Evolutionary conservation across 1,140 invertebrate genomes (phyloP).

Genomic region (Pachypeltis micranthus): DNA sequence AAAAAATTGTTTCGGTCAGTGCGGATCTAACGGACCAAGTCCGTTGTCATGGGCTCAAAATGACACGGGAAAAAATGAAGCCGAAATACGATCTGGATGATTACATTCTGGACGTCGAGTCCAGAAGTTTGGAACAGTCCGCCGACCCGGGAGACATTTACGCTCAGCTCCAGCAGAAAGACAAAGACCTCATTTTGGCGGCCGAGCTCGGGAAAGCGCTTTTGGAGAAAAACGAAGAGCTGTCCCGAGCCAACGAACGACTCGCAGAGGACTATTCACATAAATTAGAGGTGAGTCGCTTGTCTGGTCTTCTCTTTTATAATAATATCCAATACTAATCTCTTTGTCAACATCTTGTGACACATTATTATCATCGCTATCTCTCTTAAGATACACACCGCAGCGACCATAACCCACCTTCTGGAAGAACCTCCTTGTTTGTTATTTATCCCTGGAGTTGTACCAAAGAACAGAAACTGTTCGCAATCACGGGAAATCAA

Average conservation of each 20-base stretch:
- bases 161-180: constrained; percentile 78
- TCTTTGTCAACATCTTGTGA: no score
- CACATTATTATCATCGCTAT: no score
- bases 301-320: no score
- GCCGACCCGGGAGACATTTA: constrained; percentile 56
- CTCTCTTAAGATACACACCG: no score
- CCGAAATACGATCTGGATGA: constrained; percentile 39
- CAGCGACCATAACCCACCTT: no score
- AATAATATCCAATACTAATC: no score
- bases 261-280: constrained; percentile 78
- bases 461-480: no score
- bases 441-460: no score
- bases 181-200: constrained; percentile 80
- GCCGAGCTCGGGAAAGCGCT: constrained; percentile 90
- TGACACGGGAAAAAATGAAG: constrained; percentile 27
- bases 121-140: constrained; percentile 32
- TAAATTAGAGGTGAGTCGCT: constrained; percentile 82
- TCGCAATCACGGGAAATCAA: no score
- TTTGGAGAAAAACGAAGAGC: constrained; percentile 85
- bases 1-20: no score
- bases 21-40: no score
- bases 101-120: constrained; percentile 44
- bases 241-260: constrained; percentile 73
- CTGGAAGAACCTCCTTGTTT: no score
- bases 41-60: constrained; percentile 3